phyloP scores from a whole-genome alignment of 2,113 vertebrate species.

The Corvus hawaiiensis region DNA sequence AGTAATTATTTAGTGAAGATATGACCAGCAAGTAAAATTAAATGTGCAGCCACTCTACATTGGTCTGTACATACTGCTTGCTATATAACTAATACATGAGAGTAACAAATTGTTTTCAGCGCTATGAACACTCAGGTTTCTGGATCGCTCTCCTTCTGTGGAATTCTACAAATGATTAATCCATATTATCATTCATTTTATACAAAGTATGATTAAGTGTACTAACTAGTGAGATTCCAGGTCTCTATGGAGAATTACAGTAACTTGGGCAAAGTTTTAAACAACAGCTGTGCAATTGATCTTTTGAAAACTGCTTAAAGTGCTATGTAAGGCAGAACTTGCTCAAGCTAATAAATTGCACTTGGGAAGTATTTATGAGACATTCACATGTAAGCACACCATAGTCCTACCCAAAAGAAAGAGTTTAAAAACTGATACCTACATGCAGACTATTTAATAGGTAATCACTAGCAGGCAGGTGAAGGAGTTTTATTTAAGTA shows the following conservation, averaged over 20 bases:
- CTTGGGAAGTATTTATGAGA: conserved; percentile 58
- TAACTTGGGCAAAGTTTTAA: conserved; percentile 56
- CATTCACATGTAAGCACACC: conserved; percentile 34
- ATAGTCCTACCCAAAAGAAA: conserved; percentile 11
- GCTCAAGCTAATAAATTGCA: conserved; percentile 19
- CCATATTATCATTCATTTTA: not conserved
- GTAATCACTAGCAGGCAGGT: conserved; percentile 11
- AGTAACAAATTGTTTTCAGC: not conserved
- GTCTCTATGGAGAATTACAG: conserved; percentile 47
- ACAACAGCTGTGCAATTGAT: conserved; percentile 57
- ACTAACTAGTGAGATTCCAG: conserved; percentile 36
- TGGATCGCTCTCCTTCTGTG: not conserved
- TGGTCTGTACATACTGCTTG: not conserved
- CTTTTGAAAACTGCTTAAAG: conserved; percentile 57
- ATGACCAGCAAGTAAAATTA: not conserved
- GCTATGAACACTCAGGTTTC: not conserved
- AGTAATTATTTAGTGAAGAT: not conserved
- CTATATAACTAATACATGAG: not conserved
- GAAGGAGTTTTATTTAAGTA: conserved; percentile 12
- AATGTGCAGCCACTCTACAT: not conserved
- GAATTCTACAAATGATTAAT: conserved; percentile 4
- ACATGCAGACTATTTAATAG: conserved; percentile 14
- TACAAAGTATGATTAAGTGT: conserved; percentile 46
- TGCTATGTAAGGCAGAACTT: conserved; percentile 15
- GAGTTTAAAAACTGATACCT: conserved; percentile 38